Base-by-base conservation (phyloP, 2,888 invertebrate species). In the Ecliptopera silaceata region DNA sequence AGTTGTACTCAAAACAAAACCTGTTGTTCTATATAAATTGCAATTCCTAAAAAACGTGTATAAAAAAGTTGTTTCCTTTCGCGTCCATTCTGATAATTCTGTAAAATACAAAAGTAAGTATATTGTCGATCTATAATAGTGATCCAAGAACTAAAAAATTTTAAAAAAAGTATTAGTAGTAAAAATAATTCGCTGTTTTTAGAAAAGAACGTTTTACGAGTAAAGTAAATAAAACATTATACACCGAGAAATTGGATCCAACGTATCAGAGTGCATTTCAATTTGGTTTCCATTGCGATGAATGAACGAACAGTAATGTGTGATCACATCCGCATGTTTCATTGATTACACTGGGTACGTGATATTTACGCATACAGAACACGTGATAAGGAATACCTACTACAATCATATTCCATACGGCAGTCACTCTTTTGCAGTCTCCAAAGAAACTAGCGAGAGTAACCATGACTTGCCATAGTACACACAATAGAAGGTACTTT, bases 241-340 rank as follows among this genome's bases (percentile, higher is more conserved):
- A 39, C 12, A 41, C 44, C 34, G 34, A 47, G 63, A 64, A 61
- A 63, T 61, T 39, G 47, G 47, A 64, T 61, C 54, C 41, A 56
- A 56, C 56, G 55, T 56, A 54, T 54, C 54, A 46, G 45, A 20
- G 43, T 38, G 62, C 54, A 61, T 64, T 53, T 59, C 56, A 59
- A 62, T 62, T 61, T 61, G 57, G 46, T 46, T 62, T 62, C 59
- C 59, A 64, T 59, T 43, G 56, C 60, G 45, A 61, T 61, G 49
- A 63, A 66, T 64, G 62, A 49, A 64, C 54, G 62, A 49, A 64
- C 54, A 59, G 56, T 56, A 54, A 58, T 56, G 46, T 47, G 48
- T 17, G 31, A 61, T 64, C 53, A 44, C 57, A 56, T 66, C 66
- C 64, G 66, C 62, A 63, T 66, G 53, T 53, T 60, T 64, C 36